These are phyloP conservation scores for Amphiura filiformis DNA, from an alignment of 35 echinoderm and acorn worm genomes.

Conservation along the genomic window DNA sequence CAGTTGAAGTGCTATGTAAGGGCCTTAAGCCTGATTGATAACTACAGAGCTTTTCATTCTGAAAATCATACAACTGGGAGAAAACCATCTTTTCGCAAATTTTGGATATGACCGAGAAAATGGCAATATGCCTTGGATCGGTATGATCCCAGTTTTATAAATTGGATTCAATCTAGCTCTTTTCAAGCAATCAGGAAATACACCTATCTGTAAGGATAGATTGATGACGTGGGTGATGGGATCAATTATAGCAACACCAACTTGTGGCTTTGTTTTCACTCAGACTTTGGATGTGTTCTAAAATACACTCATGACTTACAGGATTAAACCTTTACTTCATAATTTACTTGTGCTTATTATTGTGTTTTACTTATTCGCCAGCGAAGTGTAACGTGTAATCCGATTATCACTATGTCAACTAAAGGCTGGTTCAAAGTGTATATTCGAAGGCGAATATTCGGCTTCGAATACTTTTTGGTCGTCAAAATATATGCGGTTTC, in stretches of 20 bases:
- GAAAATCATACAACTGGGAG: background rate
- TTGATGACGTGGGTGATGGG: slow-evolving; percentile 1
- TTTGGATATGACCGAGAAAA: background rate
- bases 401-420: too few relatives aligned
- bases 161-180: background rate
- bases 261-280: slow-evolving; percentile 6
- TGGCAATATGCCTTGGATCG: background rate
- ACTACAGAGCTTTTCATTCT: background rate
- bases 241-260: background rate
- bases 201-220: background rate
- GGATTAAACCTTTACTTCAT: background rate
- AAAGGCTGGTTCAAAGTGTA: too few relatives aligned
- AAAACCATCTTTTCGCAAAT: background rate
- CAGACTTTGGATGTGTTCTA: background rate
- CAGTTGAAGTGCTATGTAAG: background rate
- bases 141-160: slow-evolving; percentile 2
- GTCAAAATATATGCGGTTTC: too few relatives aligned
- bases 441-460: too few relatives aligned
- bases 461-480: too few relatives aligned
- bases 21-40: slow-evolving; percentile 1
- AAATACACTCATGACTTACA: background rate
- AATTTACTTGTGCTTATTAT: too few relatives aligned
- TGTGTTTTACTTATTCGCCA: too few relatives aligned
- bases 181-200: background rate
- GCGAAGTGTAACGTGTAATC: too few relatives aligned